A percentile compares a stretch with the other conserved stretches of the same genome.
phyloP scores from a whole-genome alignment of 2,797 vertebrate genomes.

The Syngnathus rostellatus region DNA sequence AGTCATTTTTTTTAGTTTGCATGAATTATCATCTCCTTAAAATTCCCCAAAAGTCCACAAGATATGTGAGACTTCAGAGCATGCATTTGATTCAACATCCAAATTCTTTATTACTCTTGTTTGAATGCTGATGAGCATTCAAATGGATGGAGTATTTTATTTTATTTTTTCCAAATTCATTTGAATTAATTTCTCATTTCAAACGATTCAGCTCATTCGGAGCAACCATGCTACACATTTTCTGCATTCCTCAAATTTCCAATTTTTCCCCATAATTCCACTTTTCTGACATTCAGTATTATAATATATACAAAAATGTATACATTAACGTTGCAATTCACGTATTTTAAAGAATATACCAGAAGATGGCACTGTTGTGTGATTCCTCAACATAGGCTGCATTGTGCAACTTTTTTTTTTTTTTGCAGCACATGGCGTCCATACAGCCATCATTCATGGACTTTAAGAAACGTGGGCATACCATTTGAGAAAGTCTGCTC shows the following conservation, averaged over 20 bases:
- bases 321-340: conserved; percentile 1
- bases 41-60: not conserved
- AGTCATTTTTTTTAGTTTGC: not conserved
- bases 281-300: not conserved
- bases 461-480: not conserved
- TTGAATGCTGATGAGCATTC: not conserved
- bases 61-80: not conserved
- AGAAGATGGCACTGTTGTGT: conserved; percentile 52
- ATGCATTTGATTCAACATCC: not conserved
- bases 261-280: not conserved
- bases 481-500: not conserved
- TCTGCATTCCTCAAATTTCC: not conserved
- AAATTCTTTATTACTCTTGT: not conserved
- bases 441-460: not conserved
- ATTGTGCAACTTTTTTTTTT: not conserved
- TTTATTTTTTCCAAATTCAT: not conserved
- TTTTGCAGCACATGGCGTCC: not conserved
- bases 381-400: conserved; percentile 14
- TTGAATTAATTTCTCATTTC: not conserved
- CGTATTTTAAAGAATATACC: conserved; percentile 18
- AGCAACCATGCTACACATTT: no score
- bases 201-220: not conserved
- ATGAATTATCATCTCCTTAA: conserved; percentile 23
- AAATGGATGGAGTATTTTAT: not conserved
- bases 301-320: not conserved